phyloP scores from a whole-genome alignment of 1,140 invertebrate species.

The Drosophila paulistorum region DNA sequence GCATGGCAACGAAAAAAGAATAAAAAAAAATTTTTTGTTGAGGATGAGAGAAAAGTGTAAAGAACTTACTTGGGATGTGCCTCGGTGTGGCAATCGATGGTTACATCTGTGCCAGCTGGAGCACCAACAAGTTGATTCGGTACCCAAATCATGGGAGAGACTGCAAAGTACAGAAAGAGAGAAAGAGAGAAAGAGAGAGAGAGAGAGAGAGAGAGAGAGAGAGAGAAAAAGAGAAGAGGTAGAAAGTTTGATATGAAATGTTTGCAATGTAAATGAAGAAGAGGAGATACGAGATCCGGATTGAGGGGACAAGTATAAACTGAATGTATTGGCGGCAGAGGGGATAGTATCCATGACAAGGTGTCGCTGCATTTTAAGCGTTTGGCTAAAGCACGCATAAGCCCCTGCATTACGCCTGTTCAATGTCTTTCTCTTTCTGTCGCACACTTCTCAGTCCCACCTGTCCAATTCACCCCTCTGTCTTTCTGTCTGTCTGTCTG shows the following conservation, averaged over 20 bases:
- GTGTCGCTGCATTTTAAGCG: slow-evolving; percentile 58
- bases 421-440: slow-evolving; percentile 33
- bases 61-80: slow-evolving; percentile 89
- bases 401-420: slow-evolving; percentile 72
- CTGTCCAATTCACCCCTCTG: slow-evolving; percentile 5
- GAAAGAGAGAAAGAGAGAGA: slow-evolving; percentile 12
- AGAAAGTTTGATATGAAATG: slow-evolving; percentile 42
- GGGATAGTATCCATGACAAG: slow-evolving; percentile 26
- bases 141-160: slow-evolving; percentile 95
- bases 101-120: slow-evolving; percentile 93
- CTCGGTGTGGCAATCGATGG: slow-evolving; percentile 96
- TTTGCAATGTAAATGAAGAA: slow-evolving; percentile 62
- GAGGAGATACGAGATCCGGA: slow-evolving; percentile 3
- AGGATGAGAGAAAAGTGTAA: background rate
- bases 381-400: slow-evolving; percentile 73
- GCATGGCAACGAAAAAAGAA: slow-evolving; percentile 13
- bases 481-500: slow-evolving; percentile 12
- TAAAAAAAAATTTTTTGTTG: background rate
- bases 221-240: slow-evolving; percentile 17
- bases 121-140: slow-evolving; percentile 96
- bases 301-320: background rate
- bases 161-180: slow-evolving; percentile 83
- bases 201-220: background rate
- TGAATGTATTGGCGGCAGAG: no score
- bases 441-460: background rate